Percentiles rank a stretch among this genome's conserved stretches.
These are phyloP conservation scores for Frankliniella fusca DNA, from an alignment of 2,888 invertebrate genomes.

Conservation along the genomic window DNA sequence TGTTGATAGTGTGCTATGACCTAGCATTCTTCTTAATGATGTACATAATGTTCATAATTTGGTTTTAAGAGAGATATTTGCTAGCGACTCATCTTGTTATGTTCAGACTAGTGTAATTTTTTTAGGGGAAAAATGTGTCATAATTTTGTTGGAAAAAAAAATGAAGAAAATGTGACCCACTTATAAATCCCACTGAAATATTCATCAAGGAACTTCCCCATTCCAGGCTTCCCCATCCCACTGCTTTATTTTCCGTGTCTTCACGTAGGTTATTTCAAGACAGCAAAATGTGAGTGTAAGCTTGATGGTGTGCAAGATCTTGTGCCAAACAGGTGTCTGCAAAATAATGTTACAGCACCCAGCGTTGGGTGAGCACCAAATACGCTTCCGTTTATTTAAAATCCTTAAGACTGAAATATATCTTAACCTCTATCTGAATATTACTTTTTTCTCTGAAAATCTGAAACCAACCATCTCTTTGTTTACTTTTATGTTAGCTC, in stretches of 20 bases:
- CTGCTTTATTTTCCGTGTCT: too few species aligned
- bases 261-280: too few species aligned
- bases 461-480: too few species aligned
- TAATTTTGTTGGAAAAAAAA: background rate
- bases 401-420: conserved; percentile 25
- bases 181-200: too few species aligned
- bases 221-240: too few species aligned
- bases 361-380: background rate
- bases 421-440: conserved; percentile 1
- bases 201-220: background rate
- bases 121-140: background rate
- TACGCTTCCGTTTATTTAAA: conserved; percentile 12
- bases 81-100: background rate
- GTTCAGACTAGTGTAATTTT: conserved; percentile 4
- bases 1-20: background rate
- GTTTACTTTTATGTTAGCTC: background rate
- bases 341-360: background rate
- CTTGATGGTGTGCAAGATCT: background rate
- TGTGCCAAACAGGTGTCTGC: conserved; percentile 14
- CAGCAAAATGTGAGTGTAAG: background rate
- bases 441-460: background rate
- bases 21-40: background rate
- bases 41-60: conserved; percentile 5
- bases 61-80: background rate
- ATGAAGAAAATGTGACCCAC: too few species aligned